phyloP scores from a whole-genome alignment of 2,888 invertebrate genomes.

The Anodontia alba region DNA sequence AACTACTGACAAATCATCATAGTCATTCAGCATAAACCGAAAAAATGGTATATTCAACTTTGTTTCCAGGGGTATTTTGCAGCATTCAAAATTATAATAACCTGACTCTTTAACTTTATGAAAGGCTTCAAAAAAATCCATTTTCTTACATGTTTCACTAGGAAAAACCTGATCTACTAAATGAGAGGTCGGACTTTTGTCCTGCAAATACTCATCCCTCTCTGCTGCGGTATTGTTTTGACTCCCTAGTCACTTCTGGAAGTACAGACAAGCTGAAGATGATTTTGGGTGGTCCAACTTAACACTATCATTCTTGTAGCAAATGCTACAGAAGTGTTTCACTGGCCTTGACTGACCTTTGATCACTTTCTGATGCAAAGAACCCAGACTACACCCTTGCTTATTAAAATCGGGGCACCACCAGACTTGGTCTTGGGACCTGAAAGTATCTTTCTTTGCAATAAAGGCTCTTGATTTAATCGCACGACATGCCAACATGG shows the following conservation, averaged over 20 bases:
- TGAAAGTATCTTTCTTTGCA: no score
- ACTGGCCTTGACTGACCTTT: neutral
- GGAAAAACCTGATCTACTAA: no score
- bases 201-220: no score
- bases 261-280: neutral
- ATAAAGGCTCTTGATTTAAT: no score
- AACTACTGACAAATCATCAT: slow-evolving; percentile 5
- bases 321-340: neutral
- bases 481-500: no score
- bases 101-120: slow-evolving; percentile 12
- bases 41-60: slow-evolving; percentile 25
- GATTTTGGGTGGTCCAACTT: neutral
- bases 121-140: neutral
- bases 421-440: no score
- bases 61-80: slow-evolving; percentile 15
- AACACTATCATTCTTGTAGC: neutral
- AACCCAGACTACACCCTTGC: no score
- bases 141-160: no score
- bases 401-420: no score
- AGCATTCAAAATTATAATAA: slow-evolving; percentile 28
- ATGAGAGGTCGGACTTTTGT: no score
- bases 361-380: neutral
- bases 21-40: slow-evolving; percentile 11
- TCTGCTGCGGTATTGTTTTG: no score
- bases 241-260: no score